Evolutionary conservation across 2,797 vertebrate species (phyloP).

Genomic region (Austrolebias charrua): DNA sequence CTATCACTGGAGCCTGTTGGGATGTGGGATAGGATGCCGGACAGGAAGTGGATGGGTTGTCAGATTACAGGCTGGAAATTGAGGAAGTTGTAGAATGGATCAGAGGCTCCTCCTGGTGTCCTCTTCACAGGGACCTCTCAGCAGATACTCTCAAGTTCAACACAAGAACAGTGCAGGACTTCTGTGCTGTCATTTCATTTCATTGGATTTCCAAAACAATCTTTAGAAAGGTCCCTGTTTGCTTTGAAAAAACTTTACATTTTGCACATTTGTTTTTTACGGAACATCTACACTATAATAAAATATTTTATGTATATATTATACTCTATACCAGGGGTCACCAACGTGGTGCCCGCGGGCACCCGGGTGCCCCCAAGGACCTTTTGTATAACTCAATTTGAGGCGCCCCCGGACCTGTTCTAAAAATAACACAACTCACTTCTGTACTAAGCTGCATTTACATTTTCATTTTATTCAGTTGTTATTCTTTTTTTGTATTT

Average conservation of each 20-base stretch:
- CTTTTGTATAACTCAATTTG: no score
- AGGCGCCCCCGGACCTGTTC: no score
- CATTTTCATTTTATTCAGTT: no score
- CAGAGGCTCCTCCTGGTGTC: slow-evolving; percentile 48
- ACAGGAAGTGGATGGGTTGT: slow-evolving; percentile 65
- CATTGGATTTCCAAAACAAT: no score
- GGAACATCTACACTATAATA: background rate
- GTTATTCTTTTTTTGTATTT: no score
- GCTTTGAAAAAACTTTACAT: background rate
- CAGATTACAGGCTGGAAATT: slow-evolving; percentile 34
- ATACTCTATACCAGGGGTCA: no score
- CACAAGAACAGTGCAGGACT: background rate
- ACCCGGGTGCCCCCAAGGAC: no score
- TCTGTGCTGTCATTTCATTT: no score
- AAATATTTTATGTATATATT: no score
- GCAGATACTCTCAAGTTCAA: background rate
- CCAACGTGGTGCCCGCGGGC: no score
- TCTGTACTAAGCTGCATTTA: no score
- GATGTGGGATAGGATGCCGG: slow-evolving; percentile 60
- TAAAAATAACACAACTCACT: no score
- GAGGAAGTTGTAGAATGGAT: slow-evolving; percentile 23
- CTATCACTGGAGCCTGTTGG: slow-evolving; percentile 67
- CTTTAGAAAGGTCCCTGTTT: background rate
- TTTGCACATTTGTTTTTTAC: background rate
- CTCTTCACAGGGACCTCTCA: slow-evolving; percentile 7